Conservation (phyloP, 2,113 vertebrate genomes). For the Dolichallabes microphthalmus region DNA sequence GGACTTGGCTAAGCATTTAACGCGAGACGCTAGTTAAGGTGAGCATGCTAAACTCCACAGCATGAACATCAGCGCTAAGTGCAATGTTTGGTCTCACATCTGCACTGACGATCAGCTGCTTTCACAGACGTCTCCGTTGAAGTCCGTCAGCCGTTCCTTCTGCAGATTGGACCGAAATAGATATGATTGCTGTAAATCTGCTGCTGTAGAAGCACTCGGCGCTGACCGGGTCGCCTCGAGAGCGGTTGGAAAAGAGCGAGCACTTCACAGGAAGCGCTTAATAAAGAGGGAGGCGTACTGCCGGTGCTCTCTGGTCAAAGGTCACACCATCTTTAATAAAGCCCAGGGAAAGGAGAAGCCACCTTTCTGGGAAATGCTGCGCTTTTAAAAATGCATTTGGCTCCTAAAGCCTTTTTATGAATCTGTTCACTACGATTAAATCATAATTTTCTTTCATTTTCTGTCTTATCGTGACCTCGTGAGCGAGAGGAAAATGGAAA, state of each 20-base stretch:
- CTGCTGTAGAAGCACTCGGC: not conserved
- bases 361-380: not conserved
- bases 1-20: not conserved
- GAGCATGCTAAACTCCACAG: not conserved
- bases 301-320: constrained; percentile 9
- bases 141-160: not conserved
- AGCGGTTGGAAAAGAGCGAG: constrained; percentile 19
- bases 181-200: not conserved
- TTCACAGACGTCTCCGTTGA: not conserved
- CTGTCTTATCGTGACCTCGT: not conserved
- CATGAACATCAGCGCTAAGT: too few relatives aligned
- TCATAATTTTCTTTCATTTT: not conserved
- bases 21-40: not conserved
- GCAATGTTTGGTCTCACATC: not conserved
- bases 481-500: not conserved
- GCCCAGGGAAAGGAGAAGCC: constrained; percentile 2
- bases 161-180: not conserved
- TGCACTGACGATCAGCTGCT: not conserved
- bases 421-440: constrained; percentile 3
- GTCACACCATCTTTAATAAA: constrained; percentile 35
- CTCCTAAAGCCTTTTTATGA: constrained; percentile 1
- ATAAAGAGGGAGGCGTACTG: constrained; percentile 20
- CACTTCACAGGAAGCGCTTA: constrained; percentile 9
- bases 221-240: not conserved
- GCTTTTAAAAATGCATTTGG: not conserved